Conservation (phyloP, 2,113 vertebrate species). For the Perca flavescens region DNA sequence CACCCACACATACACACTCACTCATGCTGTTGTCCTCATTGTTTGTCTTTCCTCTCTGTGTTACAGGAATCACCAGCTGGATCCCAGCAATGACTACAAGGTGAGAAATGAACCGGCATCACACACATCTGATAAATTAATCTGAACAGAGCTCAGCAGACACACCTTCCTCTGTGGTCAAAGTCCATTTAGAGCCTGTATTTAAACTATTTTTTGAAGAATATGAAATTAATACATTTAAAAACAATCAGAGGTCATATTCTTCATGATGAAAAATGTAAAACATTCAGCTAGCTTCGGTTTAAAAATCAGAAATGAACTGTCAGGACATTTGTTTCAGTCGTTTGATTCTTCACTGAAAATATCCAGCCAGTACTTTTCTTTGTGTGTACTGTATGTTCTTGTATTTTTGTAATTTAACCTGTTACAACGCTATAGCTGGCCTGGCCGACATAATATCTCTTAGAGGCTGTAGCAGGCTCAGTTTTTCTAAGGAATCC, state of each 20-base stretch:
- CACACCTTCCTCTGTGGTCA: not conserved
- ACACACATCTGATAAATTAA: not conserved
- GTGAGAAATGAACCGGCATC: constrained; percentile 63
- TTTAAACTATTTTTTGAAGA: no score
- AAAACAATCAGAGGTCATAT: not conserved
- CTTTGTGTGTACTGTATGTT: not conserved
- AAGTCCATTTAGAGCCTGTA: not conserved
- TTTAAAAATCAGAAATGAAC: not conserved
- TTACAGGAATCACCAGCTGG: constrained; percentile 80
- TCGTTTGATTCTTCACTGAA: not conserved
- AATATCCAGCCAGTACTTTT: not conserved
- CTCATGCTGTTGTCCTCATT: constrained; percentile 39
- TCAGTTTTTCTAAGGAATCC: no score
- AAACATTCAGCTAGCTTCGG: not conserved
- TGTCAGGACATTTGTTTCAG: not conserved
- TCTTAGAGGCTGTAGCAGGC: no score
- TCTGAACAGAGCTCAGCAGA: not conserved
- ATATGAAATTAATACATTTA: no score
- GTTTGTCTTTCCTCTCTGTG: constrained; percentile 54
- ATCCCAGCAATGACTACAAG: constrained; percentile 79
- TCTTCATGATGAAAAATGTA: not conserved
- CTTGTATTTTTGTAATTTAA: not conserved
- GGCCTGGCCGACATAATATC: no score
- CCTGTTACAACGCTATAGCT: no score
- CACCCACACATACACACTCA: not conserved